Percentiles rank a stretch among this genome's conserved stretches.
Evolutionary conservation across 2,113 vertebrate species (phyloP).

Genomic region (Vombatus ursinus): DNA sequence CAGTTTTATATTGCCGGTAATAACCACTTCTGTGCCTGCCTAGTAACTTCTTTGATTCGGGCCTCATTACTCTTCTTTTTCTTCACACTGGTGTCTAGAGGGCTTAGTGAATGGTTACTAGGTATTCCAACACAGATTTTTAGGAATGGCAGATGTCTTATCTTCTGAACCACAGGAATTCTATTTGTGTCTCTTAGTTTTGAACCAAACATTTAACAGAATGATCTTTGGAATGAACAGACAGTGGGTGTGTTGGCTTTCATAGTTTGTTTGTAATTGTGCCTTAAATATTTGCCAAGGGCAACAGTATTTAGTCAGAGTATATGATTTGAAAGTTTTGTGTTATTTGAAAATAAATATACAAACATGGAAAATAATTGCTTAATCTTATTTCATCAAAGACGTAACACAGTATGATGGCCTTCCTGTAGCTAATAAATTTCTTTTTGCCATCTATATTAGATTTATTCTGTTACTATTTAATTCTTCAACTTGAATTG

Average conservation of each 20-base stretch:
- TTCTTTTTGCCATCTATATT: constrained; percentile 17
- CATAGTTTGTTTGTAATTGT: background rate
- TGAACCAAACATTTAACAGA: background rate
- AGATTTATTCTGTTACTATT: constrained; percentile 19
- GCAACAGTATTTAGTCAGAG: background rate
- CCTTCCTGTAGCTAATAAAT: background rate
- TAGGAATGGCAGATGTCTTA: constrained; percentile 2
- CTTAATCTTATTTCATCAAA: constrained; percentile 13
- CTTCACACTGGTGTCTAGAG: background rate
- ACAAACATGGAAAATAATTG: background rate
- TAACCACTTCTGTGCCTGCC: background rate
- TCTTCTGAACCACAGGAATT: background rate
- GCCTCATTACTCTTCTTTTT: background rate
- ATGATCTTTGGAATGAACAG: background rate
- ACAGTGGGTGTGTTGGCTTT: background rate
- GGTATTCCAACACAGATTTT: background rate
- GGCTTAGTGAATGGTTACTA: background rate
- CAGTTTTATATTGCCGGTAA: background rate
- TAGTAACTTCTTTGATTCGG: background rate
- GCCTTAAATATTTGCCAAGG: background rate
- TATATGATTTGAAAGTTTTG: background rate
- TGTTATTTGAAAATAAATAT: background rate
- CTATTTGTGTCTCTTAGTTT: background rate
- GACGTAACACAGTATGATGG: background rate
- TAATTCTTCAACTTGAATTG: constrained; percentile 22